Conservation (phyloP, 2,113 vertebrate species). For the Natator depressus region DNA sequence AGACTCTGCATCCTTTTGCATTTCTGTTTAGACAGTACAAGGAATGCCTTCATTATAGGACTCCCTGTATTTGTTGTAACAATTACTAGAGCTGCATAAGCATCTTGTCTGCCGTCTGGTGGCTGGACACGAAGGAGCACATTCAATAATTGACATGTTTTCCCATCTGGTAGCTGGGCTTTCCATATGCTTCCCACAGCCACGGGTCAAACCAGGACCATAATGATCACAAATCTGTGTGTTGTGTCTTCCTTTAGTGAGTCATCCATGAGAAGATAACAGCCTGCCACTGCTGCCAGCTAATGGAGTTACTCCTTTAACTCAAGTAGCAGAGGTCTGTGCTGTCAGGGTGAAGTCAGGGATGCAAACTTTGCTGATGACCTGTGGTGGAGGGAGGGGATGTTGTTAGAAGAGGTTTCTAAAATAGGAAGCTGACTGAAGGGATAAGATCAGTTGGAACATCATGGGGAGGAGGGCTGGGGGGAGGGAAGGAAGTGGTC, state of each 20-base stretch:
- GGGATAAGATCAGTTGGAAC: accelerated
- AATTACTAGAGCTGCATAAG: background rate
- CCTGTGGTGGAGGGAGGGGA: accelerated
- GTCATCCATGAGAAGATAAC: background rate
- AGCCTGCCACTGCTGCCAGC: background rate
- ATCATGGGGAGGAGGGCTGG: background rate
- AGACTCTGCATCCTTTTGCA: background rate
- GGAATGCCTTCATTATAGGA: background rate
- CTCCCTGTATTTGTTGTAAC: background rate
- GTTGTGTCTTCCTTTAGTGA: accelerated
- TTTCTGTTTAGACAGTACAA: background rate
- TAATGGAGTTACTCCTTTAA: accelerated
- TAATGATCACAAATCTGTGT: accelerated
- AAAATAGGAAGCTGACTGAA: too few relatives aligned
- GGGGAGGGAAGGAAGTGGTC: background rate
- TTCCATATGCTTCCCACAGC: background rate
- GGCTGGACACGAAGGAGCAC: background rate
- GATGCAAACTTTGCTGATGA: background rate
- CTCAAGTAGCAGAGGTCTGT: too few relatives aligned
- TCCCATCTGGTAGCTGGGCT: background rate
- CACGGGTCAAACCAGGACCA: accelerated
- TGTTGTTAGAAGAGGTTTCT: accelerated
- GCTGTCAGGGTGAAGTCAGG: background rate
- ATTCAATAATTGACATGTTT: background rate
- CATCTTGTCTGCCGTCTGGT: background rate